These are phyloP conservation scores for Rhopalosiphum nymphaeae DNA, from an alignment of 2,888 invertebrate species.

Conservation along the genomic window DNA sequence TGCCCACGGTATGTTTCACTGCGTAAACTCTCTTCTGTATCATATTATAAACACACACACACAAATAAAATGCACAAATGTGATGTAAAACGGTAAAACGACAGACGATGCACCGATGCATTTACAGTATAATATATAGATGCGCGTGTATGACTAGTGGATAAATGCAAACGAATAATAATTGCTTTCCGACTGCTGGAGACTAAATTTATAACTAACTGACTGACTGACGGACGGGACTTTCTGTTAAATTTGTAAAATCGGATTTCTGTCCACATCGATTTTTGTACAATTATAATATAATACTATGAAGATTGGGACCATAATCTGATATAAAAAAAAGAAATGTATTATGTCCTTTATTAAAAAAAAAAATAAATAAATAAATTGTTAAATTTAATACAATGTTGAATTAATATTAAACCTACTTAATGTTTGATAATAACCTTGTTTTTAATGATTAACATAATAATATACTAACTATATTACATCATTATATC, in stretches of 20 bases:
- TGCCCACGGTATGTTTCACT: neutral
- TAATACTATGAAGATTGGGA: neutral
- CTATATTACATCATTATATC: neutral
- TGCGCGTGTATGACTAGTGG: neutral
- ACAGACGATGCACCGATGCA: neutral
- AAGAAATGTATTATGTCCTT: neutral
- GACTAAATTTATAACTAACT: neutral
- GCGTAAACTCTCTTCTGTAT: neutral
- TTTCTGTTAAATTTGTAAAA: too few relatives aligned
- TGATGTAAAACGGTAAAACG: neutral
- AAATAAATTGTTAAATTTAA: neutral
- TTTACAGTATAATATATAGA: neutral
- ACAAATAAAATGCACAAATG: neutral
- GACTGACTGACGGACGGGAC: neutral
- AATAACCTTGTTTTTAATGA: neutral
- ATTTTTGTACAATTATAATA: neutral
- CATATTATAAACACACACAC: neutral
- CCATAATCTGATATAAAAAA: neutral
- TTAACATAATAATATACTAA: neutral
- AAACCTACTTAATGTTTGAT: neutral
- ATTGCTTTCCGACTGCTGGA: neutral
- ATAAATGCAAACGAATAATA: neutral
- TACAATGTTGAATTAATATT: neutral
- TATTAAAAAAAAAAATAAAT: neutral
- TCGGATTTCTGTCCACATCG: neutral